Evolutionary conservation across 2,113 vertebrate genomes (phyloP).

Genomic region (Psilopsiagon aymara): DNA sequence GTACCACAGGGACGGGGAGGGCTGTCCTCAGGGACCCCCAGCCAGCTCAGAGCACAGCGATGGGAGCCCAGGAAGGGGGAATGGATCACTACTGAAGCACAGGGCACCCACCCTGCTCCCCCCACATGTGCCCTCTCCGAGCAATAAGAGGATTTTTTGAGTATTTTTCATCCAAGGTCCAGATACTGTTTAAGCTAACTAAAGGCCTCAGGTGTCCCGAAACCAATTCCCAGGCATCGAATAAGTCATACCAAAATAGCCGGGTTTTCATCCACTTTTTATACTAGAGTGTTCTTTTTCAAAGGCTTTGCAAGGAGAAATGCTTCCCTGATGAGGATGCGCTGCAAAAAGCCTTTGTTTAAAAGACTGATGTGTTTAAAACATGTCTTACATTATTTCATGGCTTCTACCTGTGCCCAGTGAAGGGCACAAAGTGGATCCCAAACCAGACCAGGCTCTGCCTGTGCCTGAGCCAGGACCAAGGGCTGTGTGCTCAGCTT

Average conservation of each 20-base stretch:
- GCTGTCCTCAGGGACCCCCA: not conserved
- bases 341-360: not conserved
- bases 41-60: not conserved
- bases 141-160: not conserved
- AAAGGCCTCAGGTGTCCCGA: not conserved
- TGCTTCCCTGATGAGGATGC: not conserved
- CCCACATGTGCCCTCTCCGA: not conserved
- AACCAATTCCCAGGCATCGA: not conserved
- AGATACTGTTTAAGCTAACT: not conserved
- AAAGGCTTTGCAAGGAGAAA: not conserved
- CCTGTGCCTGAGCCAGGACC: not conserved
- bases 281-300: not conserved
- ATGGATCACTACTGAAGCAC: not conserved
- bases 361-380: not conserved
- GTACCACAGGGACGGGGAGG: not conserved
- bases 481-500: not conserved
- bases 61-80: not conserved
- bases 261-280: not conserved
- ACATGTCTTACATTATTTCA: slow-evolving; percentile 12
- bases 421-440: not conserved
- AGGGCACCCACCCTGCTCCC: accelerated
- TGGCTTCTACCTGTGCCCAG: accelerated
- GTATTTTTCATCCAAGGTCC: not conserved
- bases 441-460: not conserved
- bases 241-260: not conserved